Conservation (phyloP, 2,797 vertebrate genomes). For the Acanthornis magna region DNA sequence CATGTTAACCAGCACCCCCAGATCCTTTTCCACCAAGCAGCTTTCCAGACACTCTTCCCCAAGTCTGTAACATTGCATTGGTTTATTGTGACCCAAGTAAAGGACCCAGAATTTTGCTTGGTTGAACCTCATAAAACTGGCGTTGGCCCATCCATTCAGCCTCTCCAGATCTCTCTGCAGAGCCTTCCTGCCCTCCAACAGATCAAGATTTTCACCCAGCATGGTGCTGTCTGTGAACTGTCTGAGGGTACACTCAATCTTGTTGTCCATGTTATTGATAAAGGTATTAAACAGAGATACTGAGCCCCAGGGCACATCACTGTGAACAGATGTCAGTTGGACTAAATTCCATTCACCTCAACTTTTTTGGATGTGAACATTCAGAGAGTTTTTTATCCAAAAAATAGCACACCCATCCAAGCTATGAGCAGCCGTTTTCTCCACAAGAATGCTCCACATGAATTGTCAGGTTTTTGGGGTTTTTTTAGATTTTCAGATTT, state of each 20-base stretch:
- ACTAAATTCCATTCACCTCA: background rate
- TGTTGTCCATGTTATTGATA: background rate
- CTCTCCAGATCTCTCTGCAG: background rate
- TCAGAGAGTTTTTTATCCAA: background rate
- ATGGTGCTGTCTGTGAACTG: background rate
- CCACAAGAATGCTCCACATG: no score
- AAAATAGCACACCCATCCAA: background rate
- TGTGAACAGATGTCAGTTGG: fast-evolving
- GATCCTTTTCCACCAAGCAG: background rate
- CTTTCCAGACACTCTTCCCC: background rate
- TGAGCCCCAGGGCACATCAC: background rate
- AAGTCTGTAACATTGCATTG: fast-evolving
- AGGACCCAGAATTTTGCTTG: background rate
- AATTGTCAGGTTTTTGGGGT: background rate
- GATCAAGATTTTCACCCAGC: background rate
- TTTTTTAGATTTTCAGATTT: background rate
- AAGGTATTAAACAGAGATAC: background rate
- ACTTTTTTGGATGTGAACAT: background rate
- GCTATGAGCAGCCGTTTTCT: background rate
- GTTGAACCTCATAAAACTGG: background rate
- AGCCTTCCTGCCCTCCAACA: background rate
- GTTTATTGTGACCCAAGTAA: background rate
- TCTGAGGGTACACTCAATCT: background rate
- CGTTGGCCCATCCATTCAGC: fast-evolving
- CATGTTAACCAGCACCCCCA: background rate